Evolutionary conservation across 64 coral and sea anemone genomes (phyloP).

Genomic region (Porites lutea): DNA sequence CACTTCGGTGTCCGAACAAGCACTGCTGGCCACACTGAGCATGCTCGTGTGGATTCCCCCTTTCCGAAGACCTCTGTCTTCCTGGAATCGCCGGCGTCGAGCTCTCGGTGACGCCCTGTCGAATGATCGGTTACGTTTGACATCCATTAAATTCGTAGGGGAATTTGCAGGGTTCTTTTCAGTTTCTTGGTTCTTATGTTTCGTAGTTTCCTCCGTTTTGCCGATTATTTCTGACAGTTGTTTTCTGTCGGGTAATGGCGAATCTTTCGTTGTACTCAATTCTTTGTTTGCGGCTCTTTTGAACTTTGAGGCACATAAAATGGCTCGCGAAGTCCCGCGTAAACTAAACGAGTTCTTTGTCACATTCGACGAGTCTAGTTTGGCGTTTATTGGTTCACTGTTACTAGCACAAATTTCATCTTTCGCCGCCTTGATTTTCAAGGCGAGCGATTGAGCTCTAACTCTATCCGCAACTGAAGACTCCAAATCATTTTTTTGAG

Average conservation of each 20-base stretch:
- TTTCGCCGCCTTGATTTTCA: background rate
- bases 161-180: background rate
- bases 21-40: conserved; percentile 78
- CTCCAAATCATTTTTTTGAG: background rate
- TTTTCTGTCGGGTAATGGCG: conserved; percentile 9
- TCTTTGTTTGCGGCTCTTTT: conserved; percentile 8
- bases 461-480: background rate
- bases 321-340: conserved; percentile 15
- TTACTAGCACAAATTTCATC: background rate
- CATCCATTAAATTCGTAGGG: background rate
- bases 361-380: background rate
- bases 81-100: background rate
- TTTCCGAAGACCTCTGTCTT: conserved; percentile 34
- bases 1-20: conserved; percentile 73
- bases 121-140: background rate
- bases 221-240: background rate
- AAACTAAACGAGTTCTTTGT: background rate
- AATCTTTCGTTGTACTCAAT: background rate
- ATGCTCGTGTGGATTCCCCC: conserved; percentile 80
- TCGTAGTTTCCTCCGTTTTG: background rate
- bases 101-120: background rate
- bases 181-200: background rate
- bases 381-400: background rate
- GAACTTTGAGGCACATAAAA: conserved; percentile 30
- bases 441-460: background rate